These are phyloP conservation scores for Drosophila prostipennis DNA, from an alignment of 2,888 invertebrate species.

Conservation along the genomic window DNA sequence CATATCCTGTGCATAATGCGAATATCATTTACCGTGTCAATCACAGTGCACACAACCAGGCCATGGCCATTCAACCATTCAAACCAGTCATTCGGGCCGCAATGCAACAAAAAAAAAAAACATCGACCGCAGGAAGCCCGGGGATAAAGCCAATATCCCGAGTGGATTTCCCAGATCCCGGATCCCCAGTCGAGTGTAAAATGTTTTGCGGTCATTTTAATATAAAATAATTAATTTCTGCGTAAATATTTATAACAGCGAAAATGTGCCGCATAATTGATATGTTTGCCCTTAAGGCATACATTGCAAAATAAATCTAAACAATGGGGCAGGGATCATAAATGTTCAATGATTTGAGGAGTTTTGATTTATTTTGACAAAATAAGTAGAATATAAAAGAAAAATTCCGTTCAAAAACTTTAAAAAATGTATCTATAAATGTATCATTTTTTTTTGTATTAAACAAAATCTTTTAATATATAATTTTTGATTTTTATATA, in stretches of 20 bases:
- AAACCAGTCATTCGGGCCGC: slow-evolving; percentile 13
- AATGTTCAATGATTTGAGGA: background rate
- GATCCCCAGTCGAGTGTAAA: slow-evolving; percentile 63
- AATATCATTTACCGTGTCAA: slow-evolving; percentile 77
- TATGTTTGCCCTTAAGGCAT: slow-evolving; percentile 39
- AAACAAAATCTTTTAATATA: no score
- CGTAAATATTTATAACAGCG: slow-evolving; percentile 78
- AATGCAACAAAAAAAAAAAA: background rate
- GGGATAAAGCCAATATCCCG: slow-evolving; percentile 48
- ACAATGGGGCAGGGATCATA: background rate
- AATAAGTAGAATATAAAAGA: background rate
- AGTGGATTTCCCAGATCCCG: slow-evolving; percentile 40
- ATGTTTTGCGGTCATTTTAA: slow-evolving; percentile 80
- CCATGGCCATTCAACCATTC: slow-evolving; percentile 48
- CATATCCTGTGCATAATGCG: slow-evolving; percentile 75
- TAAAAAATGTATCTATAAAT: no score
- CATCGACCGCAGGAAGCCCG: slow-evolving; percentile 12
- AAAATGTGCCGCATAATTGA: slow-evolving; percentile 78
- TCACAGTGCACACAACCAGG: slow-evolving; percentile 49
- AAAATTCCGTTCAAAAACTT: background rate
- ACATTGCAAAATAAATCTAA: slow-evolving; percentile 12
- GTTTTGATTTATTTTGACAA: background rate
- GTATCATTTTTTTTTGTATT: no score
- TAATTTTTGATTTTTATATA: no score
- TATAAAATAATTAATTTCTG: slow-evolving; percentile 80